A percentile compares a stretch with the other conserved stretches of the same genome.
phyloP scores from a whole-genome alignment of 2,888 invertebrate species.

The Agrilus cyanescens region DNA sequence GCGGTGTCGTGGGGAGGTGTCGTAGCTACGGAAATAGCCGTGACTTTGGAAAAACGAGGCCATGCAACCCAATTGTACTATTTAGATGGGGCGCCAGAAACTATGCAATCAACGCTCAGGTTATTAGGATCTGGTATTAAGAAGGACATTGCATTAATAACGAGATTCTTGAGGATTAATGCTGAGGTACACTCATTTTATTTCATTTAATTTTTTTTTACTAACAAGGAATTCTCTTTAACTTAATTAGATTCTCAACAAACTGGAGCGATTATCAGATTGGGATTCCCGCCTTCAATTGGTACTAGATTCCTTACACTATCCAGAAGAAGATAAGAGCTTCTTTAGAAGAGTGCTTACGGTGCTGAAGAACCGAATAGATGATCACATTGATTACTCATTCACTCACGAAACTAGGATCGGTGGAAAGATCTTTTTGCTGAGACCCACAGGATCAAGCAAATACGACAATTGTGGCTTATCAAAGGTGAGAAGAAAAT shows the following conservation, averaged over 20 bases:
- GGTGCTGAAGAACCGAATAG: constrained; percentile 22
- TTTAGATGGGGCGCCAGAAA: constrained; percentile 72
- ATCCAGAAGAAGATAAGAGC: constrained; percentile 17
- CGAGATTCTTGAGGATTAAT: constrained; percentile 42
- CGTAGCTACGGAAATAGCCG: constrained; percentile 68
- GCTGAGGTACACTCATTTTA: constrained; percentile 21
- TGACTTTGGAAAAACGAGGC: constrained; percentile 55
- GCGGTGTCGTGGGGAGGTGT: constrained; percentile 86
- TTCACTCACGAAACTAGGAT: constrained; percentile 21
- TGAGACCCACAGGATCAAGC: constrained; percentile 29
- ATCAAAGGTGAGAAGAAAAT: constrained; percentile 21
- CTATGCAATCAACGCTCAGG: constrained; percentile 45
- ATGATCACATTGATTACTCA: constrained; percentile 19
- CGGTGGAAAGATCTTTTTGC: constrained; percentile 24
- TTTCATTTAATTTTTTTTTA: not conserved
- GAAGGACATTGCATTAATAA: constrained; percentile 44
- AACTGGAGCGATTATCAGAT: constrained; percentile 18
- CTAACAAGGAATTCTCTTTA: not conserved
- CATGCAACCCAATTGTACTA: constrained; percentile 47
- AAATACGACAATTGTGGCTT: constrained; percentile 31
- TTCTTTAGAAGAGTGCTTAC: constrained; percentile 20
- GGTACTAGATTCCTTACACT: constrained; percentile 20
- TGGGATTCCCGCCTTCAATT: constrained; percentile 24
- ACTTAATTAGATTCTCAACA: constrained; percentile 22
- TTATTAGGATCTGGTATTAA: constrained; percentile 32